Percentiles rank a stretch among this genome's conserved stretches.
Conservation (phyloP, 2,797 vertebrate species). For the Siniperca obscura region DNA sequence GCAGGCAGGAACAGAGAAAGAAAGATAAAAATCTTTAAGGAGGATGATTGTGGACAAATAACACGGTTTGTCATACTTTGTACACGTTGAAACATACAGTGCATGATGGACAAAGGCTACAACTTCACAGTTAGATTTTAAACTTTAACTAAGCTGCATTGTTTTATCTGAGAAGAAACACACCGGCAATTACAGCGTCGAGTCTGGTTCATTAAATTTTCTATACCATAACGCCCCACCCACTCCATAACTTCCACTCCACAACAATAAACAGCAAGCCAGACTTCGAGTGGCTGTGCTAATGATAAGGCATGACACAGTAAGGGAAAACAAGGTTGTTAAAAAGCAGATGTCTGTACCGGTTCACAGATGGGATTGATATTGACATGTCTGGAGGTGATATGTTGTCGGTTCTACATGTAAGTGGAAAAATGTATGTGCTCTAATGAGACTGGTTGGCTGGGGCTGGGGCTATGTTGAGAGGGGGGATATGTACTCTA, state of each 20-base stretch:
- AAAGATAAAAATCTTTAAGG: constrained; percentile 17
- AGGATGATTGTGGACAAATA: constrained; percentile 39
- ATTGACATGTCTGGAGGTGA: constrained; percentile 75
- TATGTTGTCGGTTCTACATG: constrained; percentile 52
- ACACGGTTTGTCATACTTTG: constrained; percentile 33
- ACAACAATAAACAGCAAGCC: constrained; percentile 46
- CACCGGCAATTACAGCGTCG: constrained; percentile 14
- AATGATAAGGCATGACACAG: constrained; percentile 77
- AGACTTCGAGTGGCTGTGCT: constrained; percentile 45
- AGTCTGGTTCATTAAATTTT: constrained; percentile 14
- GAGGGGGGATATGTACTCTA: constrained; percentile 60
- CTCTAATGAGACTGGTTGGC: constrained; percentile 56
- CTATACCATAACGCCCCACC: constrained; percentile 19
- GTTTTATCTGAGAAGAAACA: constrained; percentile 16
- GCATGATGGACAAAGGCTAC: not conserved
- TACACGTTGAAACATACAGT: constrained; percentile 12
- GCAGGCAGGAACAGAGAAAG: constrained; percentile 19
- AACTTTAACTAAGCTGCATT: not conserved
- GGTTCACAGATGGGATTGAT: constrained; percentile 78
- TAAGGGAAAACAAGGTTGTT: constrained; percentile 74
- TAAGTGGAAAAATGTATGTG: constrained; percentile 66
- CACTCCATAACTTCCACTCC: constrained; percentile 8
- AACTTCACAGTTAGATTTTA: not conserved
- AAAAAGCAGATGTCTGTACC: constrained; percentile 81
- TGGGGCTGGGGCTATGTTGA: constrained; percentile 39